Base-by-base conservation (phyloP, 2,888 invertebrate species). In the Hypselothyrea guttata region DNA sequence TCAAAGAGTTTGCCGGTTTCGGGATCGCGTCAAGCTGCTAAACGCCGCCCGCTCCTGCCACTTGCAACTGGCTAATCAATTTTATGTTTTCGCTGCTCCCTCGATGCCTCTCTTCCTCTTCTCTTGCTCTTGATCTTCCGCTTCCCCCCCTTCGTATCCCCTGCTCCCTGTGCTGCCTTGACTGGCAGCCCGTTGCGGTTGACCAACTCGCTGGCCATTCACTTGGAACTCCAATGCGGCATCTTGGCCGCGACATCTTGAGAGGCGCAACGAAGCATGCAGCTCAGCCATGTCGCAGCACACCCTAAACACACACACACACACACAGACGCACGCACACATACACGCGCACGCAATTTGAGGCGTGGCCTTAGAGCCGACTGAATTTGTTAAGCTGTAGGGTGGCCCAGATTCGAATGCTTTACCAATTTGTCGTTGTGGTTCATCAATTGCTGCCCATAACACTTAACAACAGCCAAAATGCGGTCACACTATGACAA, bases 131-230 rank as follows among this genome's bases (percentile, higher is more conserved):
- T 5, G 22, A 4, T 2, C n/a, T 33, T 28, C 18, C 30, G 13
- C 27, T n/a, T n/a, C n/a, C n/a, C n/a, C n/a, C n/a, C n/a, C n/a
- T n/a, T n/a, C n/a, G n/a, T n/a, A n/a, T n/a, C n/a, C n/a, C n/a
- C n/a, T n/a, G n/a, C n/a, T n/a, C n/a, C n/a, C n/a, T n/a, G n/a
- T n/a, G n/a, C 27, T 11, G 5, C 4, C 27, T 33, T 22, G 12
- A 49, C 56, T 46, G 48, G 37, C 57, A 47, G 22, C 28, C 41
- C 84, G 81, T 81, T 82, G 81, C 81, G 81, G 81, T 75, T 81
- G 81, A 81, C 84, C 81, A 76, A 58, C 47, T 72, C 64, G 66
- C 75, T 72, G 69, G 51, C 48, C 71, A 75, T 48, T 77, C 77
- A 55, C 57, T 61, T 49, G 77, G 81, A 77, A 77, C 73, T 48